A percentile compares a stretch with the other conserved stretches of the same genome.
Evolutionary conservation across 2,888 invertebrate species (phyloP).

Genomic region (Erannis defoliaria): DNA sequence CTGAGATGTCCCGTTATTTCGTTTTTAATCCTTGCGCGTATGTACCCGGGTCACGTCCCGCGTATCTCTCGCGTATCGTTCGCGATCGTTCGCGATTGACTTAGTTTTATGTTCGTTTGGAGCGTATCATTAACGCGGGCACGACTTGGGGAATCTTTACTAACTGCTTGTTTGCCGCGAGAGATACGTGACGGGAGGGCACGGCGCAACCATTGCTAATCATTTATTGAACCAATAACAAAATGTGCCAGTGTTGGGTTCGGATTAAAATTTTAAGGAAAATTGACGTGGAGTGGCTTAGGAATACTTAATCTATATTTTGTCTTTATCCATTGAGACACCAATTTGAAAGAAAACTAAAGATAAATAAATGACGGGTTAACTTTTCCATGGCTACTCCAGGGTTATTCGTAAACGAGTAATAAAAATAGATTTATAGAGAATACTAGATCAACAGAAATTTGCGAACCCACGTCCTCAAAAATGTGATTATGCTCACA

Average conservation of each 20-base stretch:
- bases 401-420: too few relatives aligned
- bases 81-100: conserved; percentile 36
- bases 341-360: too few relatives aligned
- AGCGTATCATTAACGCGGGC: conserved; percentile 36
- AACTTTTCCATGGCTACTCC: too few relatives aligned
- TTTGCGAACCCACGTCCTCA: too few relatives aligned
- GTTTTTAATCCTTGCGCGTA: conserved; percentile 31
- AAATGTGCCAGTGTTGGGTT: conserved; percentile 11
- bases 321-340: too few relatives aligned
- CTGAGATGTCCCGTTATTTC: conserved; percentile 26
- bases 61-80: conserved; percentile 36
- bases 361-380: too few relatives aligned
- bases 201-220: not conserved
- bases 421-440: too few relatives aligned
- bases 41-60: conserved; percentile 28
- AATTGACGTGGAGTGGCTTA: not conserved
- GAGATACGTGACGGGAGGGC: conserved; percentile 20
- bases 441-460: too few relatives aligned
- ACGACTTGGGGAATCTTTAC: conserved; percentile 36
- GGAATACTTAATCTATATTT: too few relatives aligned
- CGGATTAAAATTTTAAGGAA: not conserved
- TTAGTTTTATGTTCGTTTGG: conserved; percentile 60
- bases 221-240: conserved; percentile 12
- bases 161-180: conserved; percentile 31
- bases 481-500: too few relatives aligned